A percentile compares a stretch with the other conserved stretches of the same genome.
These are phyloP conservation scores for Torymus tubicola DNA, from an alignment of 2,888 invertebrate genomes.

Conservation along the genomic window DNA sequence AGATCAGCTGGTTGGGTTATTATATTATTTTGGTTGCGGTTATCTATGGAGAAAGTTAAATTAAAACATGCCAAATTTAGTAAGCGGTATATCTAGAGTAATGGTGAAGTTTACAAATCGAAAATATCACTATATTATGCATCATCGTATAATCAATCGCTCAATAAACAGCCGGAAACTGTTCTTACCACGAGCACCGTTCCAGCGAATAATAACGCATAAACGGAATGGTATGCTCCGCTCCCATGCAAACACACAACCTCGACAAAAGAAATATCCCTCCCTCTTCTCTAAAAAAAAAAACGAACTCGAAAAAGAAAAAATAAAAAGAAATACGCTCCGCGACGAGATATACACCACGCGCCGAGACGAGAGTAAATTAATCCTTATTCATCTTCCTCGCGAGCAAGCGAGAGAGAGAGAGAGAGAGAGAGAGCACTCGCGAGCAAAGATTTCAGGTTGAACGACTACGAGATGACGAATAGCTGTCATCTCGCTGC, in stretches of 20 bases:
- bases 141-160: too few species aligned
- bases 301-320: not conserved
- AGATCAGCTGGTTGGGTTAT: too few species aligned
- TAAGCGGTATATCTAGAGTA: too few species aligned
- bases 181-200: not conserved
- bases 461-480: constrained; percentile 65
- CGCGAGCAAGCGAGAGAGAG: not conserved
- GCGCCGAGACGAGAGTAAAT: constrained; percentile 52
- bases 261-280: not conserved
- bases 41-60: too few species aligned
- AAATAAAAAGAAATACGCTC: not conserved
- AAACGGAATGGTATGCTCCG: constrained; percentile 25
- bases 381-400: constrained; percentile 55
- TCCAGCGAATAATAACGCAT: constrained; percentile 27
- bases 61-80: too few species aligned
- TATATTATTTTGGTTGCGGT: too few species aligned
- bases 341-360: not conserved
- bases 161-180: not conserved
- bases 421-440: too few species aligned
- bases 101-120: too few species aligned
- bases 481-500: constrained; percentile 66
- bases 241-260: constrained; percentile 3
- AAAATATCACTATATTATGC: too few species aligned
- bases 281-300: not conserved
- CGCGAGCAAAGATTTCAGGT: constrained; percentile 32